A percentile compares a stretch with the other conserved stretches of the same genome.
phyloP scores from a whole-genome alignment of 1,140 invertebrate species.

The Ceratoteleas bidentatus region DNA sequence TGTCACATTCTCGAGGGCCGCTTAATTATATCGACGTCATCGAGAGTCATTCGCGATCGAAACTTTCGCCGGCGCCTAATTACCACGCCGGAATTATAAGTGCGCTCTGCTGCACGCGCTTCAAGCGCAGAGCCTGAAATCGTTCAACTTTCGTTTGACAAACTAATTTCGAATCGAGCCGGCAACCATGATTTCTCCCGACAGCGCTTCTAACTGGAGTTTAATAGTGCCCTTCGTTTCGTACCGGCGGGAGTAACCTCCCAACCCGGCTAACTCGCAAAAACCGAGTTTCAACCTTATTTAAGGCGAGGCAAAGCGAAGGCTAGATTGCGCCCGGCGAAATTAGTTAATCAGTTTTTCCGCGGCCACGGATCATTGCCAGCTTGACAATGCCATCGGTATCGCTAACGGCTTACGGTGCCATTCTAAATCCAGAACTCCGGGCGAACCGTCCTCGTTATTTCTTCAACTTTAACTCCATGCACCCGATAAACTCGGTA shows the following conservation, averaged over 20 bases:
- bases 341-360: conserved; percentile 76
- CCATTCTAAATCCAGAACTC: too few species aligned
- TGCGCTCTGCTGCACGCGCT: conserved; percentile 4
- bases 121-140: conserved; percentile 31
- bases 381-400: too few species aligned
- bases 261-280: conserved; percentile 67
- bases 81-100: conserved; percentile 6
- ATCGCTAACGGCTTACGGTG: too few species aligned
- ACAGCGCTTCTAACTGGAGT: conserved; percentile 67
- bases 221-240: conserved; percentile 66
- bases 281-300: conserved; percentile 71
- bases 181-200: conserved; percentile 56
- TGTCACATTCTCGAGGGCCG: background rate
- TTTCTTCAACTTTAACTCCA: too few species aligned
- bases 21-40: conserved; percentile 19
- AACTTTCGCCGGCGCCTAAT: background rate
- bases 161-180: conserved; percentile 57
- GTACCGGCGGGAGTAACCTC: conserved; percentile 58
- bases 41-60: conserved; percentile 1
- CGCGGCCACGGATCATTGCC: conserved; percentile 47
- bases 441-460: too few species aligned
- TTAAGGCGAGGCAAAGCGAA: conserved; percentile 62
- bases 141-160: conserved; percentile 53
- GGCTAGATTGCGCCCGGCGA: conserved; percentile 36
- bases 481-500: too few species aligned